Percentiles rank a stretch among this genome's conserved stretches.
Conservation (phyloP, 2,888 invertebrate species). For the Sphinx pinastri region DNA sequence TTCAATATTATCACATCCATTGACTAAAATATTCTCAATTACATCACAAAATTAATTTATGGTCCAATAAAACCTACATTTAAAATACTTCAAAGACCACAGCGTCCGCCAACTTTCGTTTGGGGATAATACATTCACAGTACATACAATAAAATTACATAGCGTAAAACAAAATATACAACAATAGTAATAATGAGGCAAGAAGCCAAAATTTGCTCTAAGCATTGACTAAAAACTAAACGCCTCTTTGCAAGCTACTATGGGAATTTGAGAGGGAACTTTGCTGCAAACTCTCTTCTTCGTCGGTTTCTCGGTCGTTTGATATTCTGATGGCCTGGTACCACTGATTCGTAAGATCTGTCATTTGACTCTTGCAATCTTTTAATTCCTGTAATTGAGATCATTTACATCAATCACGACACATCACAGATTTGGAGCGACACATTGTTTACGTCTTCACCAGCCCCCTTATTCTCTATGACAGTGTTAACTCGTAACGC, state of each 20-base stretch:
- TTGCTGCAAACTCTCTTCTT: conserved; percentile 79
- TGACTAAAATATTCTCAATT: conserved; percentile 5
- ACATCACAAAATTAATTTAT: neutral
- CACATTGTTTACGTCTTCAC: too few species aligned
- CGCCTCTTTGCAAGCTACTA: conserved; percentile 70
- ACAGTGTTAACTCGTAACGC: too few species aligned
- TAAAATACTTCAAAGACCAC: conserved; percentile 28
- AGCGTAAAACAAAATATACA: neutral
- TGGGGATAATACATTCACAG: neutral
- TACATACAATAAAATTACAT: conserved; percentile 2
- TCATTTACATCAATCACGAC: neutral
- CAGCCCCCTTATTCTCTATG: too few species aligned
- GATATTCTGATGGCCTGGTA: conserved; percentile 97
- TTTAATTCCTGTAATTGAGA: conserved; percentile 89
- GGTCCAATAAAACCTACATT: neutral
- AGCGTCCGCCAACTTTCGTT: conserved; percentile 25
- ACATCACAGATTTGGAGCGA: too few species aligned
- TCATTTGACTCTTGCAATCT: conserved; percentile 98
- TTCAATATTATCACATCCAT: conserved; percentile 15
- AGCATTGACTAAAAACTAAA: conserved; percentile 44
- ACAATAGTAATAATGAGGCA: conserved; percentile 15
- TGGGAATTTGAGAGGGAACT: conserved; percentile 72
- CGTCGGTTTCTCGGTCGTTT: conserved; percentile 93
- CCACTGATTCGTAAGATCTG: conserved; percentile 98
- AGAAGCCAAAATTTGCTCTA: neutral